These are phyloP conservation scores for Drosophila nr. perissopoda DNA, from an alignment of 2,888 invertebrate genomes.

Conservation along the genomic window DNA sequence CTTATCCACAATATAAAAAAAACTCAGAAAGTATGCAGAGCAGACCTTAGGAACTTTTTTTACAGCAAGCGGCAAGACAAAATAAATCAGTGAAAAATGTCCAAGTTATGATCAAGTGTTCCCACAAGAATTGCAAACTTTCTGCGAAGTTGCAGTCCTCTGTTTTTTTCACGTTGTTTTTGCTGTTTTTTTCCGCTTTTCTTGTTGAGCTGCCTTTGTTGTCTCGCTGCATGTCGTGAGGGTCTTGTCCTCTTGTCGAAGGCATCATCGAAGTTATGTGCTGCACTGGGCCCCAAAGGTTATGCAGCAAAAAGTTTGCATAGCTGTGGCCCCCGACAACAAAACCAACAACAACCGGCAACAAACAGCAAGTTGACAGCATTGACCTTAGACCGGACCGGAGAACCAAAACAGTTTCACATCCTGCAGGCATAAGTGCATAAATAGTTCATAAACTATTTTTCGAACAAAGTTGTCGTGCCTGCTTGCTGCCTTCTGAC, in stretches of 20 bases:
- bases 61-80: slow-evolving; percentile 17
- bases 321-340: slow-evolving; percentile 45
- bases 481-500: neutral
- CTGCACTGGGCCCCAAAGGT: slow-evolving; percentile 48
- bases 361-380: slow-evolving; percentile 56
- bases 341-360: slow-evolving; percentile 4
- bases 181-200: slow-evolving; percentile 1
- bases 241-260: slow-evolving; percentile 58
- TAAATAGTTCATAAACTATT: slow-evolving; percentile 77
- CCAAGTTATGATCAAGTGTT: slow-evolving; percentile 79
- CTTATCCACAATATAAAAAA: slow-evolving; percentile 21
- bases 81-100: slow-evolving; percentile 77
- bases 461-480: slow-evolving; percentile 26
- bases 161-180: neutral
- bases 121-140: slow-evolving; percentile 80
- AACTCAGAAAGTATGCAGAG: slow-evolving; percentile 42
- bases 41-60: slow-evolving; percentile 26
- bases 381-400: slow-evolving; percentile 61
- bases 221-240: slow-evolving; percentile 46
- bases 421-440: slow-evolving; percentile 60
- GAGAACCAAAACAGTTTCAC: slow-evolving; percentile 9
- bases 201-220: slow-evolving; percentile 57
- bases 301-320: slow-evolving; percentile 65
- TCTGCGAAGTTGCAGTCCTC: slow-evolving; percentile 34
- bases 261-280: slow-evolving; percentile 77